phyloP scores from a whole-genome alignment of 2,797 vertebrate genomes.

The Hypotaenidia okinawae region DNA sequence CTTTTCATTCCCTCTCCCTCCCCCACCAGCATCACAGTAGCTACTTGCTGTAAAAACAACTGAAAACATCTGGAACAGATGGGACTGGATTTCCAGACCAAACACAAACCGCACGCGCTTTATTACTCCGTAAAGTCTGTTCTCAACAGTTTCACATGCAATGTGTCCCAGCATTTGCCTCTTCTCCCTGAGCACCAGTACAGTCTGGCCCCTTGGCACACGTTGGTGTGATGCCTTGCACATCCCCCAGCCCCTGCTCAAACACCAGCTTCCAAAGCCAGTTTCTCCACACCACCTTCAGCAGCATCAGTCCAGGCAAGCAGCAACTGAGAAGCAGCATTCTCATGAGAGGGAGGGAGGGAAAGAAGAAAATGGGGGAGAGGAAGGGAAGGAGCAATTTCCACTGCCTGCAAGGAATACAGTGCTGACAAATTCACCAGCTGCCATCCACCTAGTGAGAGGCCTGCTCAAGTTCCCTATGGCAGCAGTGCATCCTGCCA shows the following conservation, averaged over 20 bases:
- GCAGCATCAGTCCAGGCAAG: background rate
- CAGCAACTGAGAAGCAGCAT: background rate
- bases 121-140: background rate
- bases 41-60: conserved; percentile 57
- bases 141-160: background rate
- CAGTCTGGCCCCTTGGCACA: fast-evolving
- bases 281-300: background rate
- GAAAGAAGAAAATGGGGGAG: background rate
- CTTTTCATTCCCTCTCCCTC: background rate
- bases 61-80: conserved; percentile 58
- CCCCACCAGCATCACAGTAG: background rate
- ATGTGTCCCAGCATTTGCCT: background rate
- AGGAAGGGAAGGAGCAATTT: background rate
- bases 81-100: background rate
- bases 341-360: fast-evolving
- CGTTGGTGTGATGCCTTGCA: fast-evolving
- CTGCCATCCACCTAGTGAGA: background rate
- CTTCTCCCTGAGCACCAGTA: fast-evolving
- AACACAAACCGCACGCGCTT: background rate
- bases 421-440: background rate
- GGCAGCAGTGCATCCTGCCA: background rate
- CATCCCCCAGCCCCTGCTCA: background rate
- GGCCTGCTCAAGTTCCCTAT: too few species aligned
- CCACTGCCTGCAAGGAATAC: background rate
- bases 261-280: fast-evolving